Evolutionary conservation across 2,113 vertebrate genomes (phyloP), one percentile per base, ranked within the genome.

Genomic region (Forbesichthys agassizii): DNA sequence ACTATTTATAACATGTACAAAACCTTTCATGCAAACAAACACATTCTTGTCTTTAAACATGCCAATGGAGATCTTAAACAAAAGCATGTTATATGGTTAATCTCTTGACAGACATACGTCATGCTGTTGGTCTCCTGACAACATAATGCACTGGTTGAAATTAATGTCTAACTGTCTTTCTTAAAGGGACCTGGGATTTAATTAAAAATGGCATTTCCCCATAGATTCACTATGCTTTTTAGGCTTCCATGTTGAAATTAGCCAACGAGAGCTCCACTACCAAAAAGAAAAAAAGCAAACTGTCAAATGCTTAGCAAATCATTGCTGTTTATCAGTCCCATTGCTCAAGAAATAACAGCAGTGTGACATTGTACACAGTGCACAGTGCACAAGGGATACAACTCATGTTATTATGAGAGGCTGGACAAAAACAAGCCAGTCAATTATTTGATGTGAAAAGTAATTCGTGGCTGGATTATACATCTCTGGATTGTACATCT

Each of bases 201-300:
- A 93, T 93, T 93, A 92, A 93, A 92, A 93, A 92, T 93, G 89
- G 91, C 90, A 93, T 93, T 92, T 93, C 90, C 91, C 91, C 81
- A 89, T 90, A 93, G 91, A 92, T 77, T 79, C 62, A 64, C 82
- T 70, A 66, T 57, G 78, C 85, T 86, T 92, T 84, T 80, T 78
- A 88, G 83, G 73, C 81, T 83, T 88, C 85, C 84, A 84, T 89
- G 88, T 86, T 90, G 88, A 90, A 93, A 92, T 91, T 90, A 92
- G 84, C 84, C 89, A 85, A 90, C 76, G 80, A 88, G 87, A 89
- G 75, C 66, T 83, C 86, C 90, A 89, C 77, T 83, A 91, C 86
- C 74, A 70, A 85, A 79, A 84, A 73, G 75, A 69, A 89, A 91
- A 90, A 88, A 91, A 86, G 88, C 82, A 91, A 91, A 88, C 87